phyloP scores from a whole-genome alignment of 2,797 vertebrate genomes.

The Platyrinchus mystaceus region DNA sequence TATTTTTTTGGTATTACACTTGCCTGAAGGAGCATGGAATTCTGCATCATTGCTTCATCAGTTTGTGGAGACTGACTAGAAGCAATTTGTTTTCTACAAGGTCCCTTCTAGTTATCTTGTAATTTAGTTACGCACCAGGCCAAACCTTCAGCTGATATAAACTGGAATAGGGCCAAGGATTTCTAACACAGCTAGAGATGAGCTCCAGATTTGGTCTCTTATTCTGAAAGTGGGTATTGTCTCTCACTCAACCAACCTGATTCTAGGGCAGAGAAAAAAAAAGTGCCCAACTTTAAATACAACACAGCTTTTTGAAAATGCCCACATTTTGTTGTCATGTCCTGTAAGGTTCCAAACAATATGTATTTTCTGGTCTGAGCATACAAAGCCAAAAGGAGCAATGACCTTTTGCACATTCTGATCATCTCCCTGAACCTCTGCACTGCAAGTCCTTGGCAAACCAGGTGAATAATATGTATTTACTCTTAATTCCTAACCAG shows the following conservation, averaged over 20 bases:
- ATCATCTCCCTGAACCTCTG: background rate
- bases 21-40: background rate
- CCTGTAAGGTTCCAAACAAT: background rate
- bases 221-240: background rate
- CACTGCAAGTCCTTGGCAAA: slow-evolving; percentile 27
- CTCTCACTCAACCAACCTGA: background rate
- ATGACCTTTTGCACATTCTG: slow-evolving; percentile 7
- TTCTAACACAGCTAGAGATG: background rate
- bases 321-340: background rate
- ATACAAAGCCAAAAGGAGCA: slow-evolving; percentile 7
- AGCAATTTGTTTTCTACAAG: background rate
- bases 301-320: background rate
- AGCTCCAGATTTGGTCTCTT: background rate
- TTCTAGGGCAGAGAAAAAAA: background rate
- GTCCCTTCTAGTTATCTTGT: background rate
- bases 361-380: background rate
- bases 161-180: background rate
- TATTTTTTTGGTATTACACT: background rate
- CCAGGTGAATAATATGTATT: background rate
- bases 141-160: background rate
- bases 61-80: background rate
- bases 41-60: background rate
- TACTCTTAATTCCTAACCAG: slow-evolving; percentile 54
- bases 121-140: background rate
- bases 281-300: rapidly evolving